Base-by-base conservation (phyloP, 2,797 vertebrate genomes). In the Atherinosoma microstoma region DNA sequence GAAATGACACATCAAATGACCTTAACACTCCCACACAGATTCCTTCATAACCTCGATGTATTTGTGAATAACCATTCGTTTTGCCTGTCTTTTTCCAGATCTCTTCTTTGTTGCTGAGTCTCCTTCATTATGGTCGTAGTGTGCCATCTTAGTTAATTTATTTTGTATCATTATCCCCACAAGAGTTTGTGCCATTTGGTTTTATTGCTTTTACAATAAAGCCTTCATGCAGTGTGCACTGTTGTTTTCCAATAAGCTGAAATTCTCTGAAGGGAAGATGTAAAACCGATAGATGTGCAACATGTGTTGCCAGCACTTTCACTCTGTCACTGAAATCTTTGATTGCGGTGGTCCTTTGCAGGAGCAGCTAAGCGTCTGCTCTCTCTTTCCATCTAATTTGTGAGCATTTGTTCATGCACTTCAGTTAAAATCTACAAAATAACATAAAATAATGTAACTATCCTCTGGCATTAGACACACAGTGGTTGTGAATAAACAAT, bases 1-100 rank as follows among this genome's bases (percentile, higher is more conserved):
- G 68, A 87, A 81, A 70, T 86, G 78, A 88, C 79, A 88, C 78
- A 45, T 78, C 7, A 8, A 36, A 60, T 69, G 68, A 84, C 85
- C 83, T 77, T 69, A 86, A 84, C 76, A 82, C 70, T 73, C 73
- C 62, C 35, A 76, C 29, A 73, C 70, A 70, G 63, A 75, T 34
- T 76, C 30, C 78, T 73, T 76, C 67, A 65, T 78, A 76, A 79
- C 20, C 64, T 84, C n/a, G n/a, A n/a, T 2, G 64, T 6, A 60
- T 81, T 64, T 62, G 71, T 58, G 12, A 29, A 76, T 60, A 27
- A 76, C 42, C 18, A 22, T 51, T 74, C 2, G 51, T 64, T 82
- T 81, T 64, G 51, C 47, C 36, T 68, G 49, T 62, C 5, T 3
- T 61, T 42, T 32, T 47, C 34, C 45, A 34, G 57, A 58, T 57